Conservation (phyloP, 1,140 invertebrate genomes). For the Thaumetopoea pityocampa region DNA sequence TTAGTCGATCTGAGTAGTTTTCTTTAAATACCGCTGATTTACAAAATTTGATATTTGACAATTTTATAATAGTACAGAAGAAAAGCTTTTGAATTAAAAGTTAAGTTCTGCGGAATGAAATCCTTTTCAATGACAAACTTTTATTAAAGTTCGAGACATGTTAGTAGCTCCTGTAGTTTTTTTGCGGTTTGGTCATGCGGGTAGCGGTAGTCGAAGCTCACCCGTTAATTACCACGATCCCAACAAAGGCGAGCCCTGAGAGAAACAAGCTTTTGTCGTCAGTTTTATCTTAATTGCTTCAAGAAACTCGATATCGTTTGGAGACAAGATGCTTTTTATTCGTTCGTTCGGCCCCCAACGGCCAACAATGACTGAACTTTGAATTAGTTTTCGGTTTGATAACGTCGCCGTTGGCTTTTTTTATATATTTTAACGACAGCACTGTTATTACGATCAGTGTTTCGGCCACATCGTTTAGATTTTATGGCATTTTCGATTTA, state of each 20-base stretch:
- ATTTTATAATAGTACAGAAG: too few relatives aligned
- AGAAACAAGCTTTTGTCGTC: constrained; percentile 40
- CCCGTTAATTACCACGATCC: constrained; percentile 47
- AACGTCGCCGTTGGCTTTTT: constrained; percentile 34
- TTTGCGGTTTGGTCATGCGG: constrained; percentile 22
- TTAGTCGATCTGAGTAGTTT: too few relatives aligned
- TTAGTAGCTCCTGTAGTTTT: too few relatives aligned
- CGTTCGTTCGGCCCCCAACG: constrained; percentile 29
- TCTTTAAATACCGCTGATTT: too few relatives aligned
- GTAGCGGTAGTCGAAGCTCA: constrained; percentile 24
- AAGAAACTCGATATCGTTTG: constrained; percentile 59
- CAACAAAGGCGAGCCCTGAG: constrained; percentile 37
- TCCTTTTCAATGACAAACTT: too few relatives aligned
- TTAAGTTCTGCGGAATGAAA: too few relatives aligned
- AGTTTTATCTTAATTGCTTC: constrained; percentile 63
- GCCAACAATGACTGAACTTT: constrained; percentile 52
- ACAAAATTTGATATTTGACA: too few relatives aligned
- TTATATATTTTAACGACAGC: constrained; percentile 32
- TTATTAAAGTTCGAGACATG: too few relatives aligned
- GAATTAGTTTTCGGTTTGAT: constrained; percentile 56
- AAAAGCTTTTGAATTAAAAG: too few relatives aligned
- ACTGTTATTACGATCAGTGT: constrained; percentile 38
- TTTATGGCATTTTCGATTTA: constrained; percentile 31
- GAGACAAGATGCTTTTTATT: constrained; percentile 56
- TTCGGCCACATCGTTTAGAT: constrained; percentile 27